These are phyloP conservation scores for Lathamus discolor DNA, from an alignment of 2,113 vertebrate species.

Conservation along the genomic window DNA sequence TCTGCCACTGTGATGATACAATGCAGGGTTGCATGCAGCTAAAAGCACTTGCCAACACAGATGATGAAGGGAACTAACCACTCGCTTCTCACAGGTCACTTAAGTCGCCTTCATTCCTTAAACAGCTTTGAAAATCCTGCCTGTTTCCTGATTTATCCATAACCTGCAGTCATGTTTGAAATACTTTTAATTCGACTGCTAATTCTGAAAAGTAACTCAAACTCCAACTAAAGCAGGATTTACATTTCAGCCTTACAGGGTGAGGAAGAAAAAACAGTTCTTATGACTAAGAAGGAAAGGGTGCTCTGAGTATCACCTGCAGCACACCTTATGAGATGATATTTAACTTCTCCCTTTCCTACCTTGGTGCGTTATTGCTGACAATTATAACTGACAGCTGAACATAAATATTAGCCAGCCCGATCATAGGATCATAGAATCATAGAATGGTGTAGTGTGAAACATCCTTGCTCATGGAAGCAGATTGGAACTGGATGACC, in stretches of 20 bases:
- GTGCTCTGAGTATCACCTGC: neutral
- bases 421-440: neutral
- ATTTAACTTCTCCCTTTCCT: neutral
- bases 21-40: neutral
- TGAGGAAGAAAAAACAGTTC: neutral
- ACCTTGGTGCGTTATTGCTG: neutral
- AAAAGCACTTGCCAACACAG: neutral
- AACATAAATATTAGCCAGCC: neutral
- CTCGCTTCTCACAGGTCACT: neutral
- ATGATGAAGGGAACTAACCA: neutral
- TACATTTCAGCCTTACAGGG: rapidly evolving
- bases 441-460: neutral
- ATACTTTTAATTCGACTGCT: neutral
- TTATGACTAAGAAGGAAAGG: neutral
- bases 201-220: neutral
- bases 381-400: neutral
- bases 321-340: neutral
- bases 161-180: neutral
- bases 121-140: neutral
- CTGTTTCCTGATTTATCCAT: neutral
- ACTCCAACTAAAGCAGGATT: neutral
- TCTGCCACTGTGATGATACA: rapidly evolving
- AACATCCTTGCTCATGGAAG: neutral
- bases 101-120: neutral
- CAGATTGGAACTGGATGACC: neutral